phyloP scores from a whole-genome alignment of 2,888 invertebrate species.

The Temnothorax unifasciatus region DNA sequence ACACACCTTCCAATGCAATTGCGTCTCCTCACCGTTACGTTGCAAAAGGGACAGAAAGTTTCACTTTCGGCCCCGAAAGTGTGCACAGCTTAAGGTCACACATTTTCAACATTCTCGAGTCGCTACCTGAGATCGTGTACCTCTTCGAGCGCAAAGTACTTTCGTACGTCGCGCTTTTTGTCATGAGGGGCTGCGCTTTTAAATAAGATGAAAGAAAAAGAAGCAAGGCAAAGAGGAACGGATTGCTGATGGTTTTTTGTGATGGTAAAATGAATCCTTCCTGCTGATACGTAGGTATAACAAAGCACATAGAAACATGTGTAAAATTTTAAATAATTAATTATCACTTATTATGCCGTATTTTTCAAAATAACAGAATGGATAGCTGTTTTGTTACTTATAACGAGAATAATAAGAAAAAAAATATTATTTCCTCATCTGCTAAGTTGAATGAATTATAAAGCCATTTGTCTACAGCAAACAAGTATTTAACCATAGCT shows the following conservation, averaged over 20 bases:
- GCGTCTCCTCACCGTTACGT: constrained; percentile 24
- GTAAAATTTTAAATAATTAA: not conserved
- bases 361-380: not conserved
- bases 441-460: not conserved
- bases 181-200: not conserved
- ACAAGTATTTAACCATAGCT: not conserved
- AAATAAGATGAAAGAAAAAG: not conserved
- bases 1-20: constrained; percentile 65
- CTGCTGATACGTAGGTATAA: not conserved
- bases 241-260: not conserved
- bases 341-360: not conserved
- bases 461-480: not conserved
- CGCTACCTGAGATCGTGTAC: not conserved
- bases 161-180: not conserved
- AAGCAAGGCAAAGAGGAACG: not conserved
- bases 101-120: constrained; percentile 39
- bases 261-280: not conserved
- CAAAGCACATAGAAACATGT: not conserved
- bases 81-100: constrained; percentile 58
- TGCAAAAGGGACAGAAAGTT: constrained; percentile 68
- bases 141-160: not conserved
- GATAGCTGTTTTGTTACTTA: not conserved
- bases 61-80: constrained; percentile 72
- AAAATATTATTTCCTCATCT: not conserved
- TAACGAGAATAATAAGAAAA: not conserved